Evolutionary conservation across 2,113 vertebrate genomes (phyloP).

Genomic region (Lamprotornis superbus): DNA sequence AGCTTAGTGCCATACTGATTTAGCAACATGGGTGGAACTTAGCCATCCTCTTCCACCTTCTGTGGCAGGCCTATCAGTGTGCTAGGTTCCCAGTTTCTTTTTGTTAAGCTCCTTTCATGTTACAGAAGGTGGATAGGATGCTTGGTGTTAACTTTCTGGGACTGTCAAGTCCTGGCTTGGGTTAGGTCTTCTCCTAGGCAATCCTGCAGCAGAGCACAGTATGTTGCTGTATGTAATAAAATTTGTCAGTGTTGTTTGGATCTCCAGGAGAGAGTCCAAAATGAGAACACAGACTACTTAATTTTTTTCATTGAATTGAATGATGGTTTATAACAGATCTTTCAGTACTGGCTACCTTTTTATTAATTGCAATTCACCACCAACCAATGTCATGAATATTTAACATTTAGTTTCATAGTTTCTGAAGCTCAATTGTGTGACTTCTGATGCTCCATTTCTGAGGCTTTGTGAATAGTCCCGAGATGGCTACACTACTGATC

Average conservation of each 20-base stretch:
- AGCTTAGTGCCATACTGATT: not conserved
- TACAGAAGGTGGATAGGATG: not conserved
- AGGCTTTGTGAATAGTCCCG: not conserved
- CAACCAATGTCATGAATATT: not conserved
- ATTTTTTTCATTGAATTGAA: not conserved
- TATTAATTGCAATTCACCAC: not conserved
- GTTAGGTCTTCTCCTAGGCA: not conserved
- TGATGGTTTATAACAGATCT: not conserved
- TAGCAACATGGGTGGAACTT: not conserved
- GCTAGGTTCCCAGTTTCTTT: not conserved
- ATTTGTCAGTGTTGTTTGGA: not conserved
- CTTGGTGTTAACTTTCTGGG: not conserved
- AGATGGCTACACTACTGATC: not conserved
- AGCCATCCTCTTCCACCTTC: not conserved
- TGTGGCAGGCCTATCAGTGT: not conserved
- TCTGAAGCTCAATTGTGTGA: not conserved
- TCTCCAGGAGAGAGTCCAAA: not conserved
- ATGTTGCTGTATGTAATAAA: not conserved
- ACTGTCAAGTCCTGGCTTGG: not conserved
- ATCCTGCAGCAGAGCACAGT: not conserved
- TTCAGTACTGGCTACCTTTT: not conserved
- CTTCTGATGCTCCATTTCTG: not conserved
- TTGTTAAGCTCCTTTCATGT: not conserved
- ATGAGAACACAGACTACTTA: not conserved
- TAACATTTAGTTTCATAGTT: not conserved